Conservation (phyloP, 2,888 invertebrate species). For the Oasisia sp. region DNA sequence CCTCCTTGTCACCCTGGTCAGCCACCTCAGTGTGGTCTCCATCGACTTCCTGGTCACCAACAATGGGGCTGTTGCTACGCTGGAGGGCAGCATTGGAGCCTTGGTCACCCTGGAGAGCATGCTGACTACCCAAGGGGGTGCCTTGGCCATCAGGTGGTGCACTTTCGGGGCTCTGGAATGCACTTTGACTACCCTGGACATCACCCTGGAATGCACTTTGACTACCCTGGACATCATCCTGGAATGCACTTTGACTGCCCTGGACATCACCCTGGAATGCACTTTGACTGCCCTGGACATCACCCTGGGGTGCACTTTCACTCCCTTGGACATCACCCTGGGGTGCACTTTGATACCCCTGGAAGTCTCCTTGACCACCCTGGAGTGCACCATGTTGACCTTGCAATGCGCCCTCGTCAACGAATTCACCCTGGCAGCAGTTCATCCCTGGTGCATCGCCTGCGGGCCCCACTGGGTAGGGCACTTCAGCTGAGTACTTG, state of each 20-base stretch:
- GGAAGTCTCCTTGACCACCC: background rate
- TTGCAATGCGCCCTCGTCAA: background rate
- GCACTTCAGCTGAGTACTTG: background rate
- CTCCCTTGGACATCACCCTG: background rate
- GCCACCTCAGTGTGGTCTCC: background rate
- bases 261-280: background rate
- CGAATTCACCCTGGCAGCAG: background rate
- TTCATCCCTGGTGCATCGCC: background rate
- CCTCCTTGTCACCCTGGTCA: background rate
- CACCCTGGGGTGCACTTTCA: background rate
- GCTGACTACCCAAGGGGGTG: background rate
- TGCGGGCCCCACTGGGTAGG: background rate
- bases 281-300: background rate
- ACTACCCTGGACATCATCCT: background rate
- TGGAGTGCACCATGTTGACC: too few relatives aligned
- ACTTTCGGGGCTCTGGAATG: too few relatives aligned
- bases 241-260: background rate
- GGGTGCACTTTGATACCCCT: background rate
- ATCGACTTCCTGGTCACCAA: background rate
- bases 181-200: too few relatives aligned
- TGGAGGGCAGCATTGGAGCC: background rate
- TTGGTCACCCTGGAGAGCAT: background rate
- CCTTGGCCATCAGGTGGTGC: background rate
- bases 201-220: background rate
- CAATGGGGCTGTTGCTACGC: background rate